Evolutionary conservation across 1,140 invertebrate species (phyloP).

Genomic region (Drosophila lacertosa): DNA sequence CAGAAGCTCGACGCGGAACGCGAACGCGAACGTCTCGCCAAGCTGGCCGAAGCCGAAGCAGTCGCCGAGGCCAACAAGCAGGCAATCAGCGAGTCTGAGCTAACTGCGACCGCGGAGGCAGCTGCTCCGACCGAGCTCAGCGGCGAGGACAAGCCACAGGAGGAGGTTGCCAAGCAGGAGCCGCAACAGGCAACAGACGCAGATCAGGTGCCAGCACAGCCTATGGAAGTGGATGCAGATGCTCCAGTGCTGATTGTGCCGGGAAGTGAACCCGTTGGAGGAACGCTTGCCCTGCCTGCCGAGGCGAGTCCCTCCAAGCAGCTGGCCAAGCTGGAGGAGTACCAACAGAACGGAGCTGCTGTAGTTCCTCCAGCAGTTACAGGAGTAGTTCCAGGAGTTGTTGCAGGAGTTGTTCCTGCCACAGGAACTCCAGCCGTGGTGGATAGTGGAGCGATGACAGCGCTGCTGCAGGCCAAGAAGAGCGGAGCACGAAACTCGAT

Average conservation of each 20-base stretch:
- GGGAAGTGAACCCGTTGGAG: too few relatives aligned
- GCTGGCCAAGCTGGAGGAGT: constrained; percentile 43
- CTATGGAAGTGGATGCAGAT: constrained; percentile 62
- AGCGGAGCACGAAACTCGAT: constrained; percentile 65
- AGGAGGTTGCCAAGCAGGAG: constrained; percentile 25
- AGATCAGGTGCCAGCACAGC: constrained; percentile 19
- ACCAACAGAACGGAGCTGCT: constrained; percentile 65
- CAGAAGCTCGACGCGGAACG: constrained; percentile 72
- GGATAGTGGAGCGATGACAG: constrained; percentile 47
- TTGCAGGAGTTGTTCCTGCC: neutral
- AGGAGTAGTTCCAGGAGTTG: too few relatives aligned
- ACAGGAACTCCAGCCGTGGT: neutral
- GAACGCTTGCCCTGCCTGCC: neutral
- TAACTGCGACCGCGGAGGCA: constrained; percentile 19
- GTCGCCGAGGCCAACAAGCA: constrained; percentile 44
- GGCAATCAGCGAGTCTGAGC: constrained; percentile 8
- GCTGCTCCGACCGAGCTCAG: constrained; percentile 5
- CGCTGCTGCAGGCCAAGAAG: constrained; percentile 74
- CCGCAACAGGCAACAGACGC: constrained; percentile 3
- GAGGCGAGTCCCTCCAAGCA: constrained; percentile 61
- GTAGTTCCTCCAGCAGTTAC: neutral
- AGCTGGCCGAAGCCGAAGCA: constrained; percentile 53
- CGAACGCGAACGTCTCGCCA: constrained; percentile 56
- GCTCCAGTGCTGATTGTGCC: neutral
- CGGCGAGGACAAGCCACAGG: constrained; percentile 24